Base-by-base conservation (phyloP, 2,888 invertebrate species). In the Sipha maydis region DNA sequence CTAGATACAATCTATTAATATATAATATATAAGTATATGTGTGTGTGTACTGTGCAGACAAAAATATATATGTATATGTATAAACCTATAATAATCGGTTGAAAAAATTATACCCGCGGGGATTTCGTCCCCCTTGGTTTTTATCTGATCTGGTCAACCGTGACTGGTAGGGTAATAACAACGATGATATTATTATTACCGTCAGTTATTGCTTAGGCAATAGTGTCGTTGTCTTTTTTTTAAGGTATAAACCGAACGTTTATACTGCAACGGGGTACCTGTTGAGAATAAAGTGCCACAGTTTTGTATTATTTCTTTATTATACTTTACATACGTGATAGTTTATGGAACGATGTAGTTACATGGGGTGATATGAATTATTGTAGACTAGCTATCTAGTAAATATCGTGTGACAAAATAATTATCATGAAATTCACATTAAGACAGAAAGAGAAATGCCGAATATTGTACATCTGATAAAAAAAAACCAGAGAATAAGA, bases 61-160 rank as follows among this genome's bases (percentile, higher is more conserved):
- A 8, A 48, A 14, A 48, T 11, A 75, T 5, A n/a, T 28, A 77
- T 67, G 69, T 78, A 85, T n/a, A 48, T 48, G 48, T 11, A 71
- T 79, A 69, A 78, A 78, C 67, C 69, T 79, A 73, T 79, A 86
- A 86, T 86, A 86, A 86, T 86, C 86, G 79, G 79, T 73, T n/a
- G 41, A 71, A 73, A 83, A 75, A 56, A 75, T n/a, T 83, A 75
- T 38, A 34, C 71, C 54, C 73, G 41, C n/a, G 38, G 34, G 78
- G 78, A 80, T 80, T 56, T 71, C 28, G 56, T 79, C 79, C 86
- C 86, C 79, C 21, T 86, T 73, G 79, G 79, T 79, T 71, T 86
- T 86, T 86, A 86, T 86, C 86, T 80, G 86, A 86, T 73, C 21
- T 71, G 86, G 73, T 86, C 86, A 86, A 79, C 86, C 86, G 86